Percentiles rank a stretch among this genome's conserved stretches.
Evolutionary conservation across 1,140 invertebrate species (phyloP).

Genomic region (Argopecten irradians): DNA sequence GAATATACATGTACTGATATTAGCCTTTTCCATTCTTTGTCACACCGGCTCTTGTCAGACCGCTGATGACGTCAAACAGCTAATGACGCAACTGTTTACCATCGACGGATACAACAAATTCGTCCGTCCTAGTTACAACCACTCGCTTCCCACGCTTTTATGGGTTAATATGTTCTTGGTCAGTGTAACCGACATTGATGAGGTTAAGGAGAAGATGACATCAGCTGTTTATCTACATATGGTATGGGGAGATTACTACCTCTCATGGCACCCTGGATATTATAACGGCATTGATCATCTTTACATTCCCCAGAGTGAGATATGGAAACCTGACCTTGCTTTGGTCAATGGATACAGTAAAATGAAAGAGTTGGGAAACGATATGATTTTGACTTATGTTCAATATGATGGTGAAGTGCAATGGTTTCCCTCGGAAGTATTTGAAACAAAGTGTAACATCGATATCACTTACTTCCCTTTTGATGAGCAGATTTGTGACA

Average conservation of each 20-base stretch:
- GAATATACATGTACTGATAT: no score
- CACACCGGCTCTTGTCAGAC: no score
- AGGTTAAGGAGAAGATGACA: conserved; percentile 38
- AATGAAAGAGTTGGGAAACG: conserved; percentile 41
- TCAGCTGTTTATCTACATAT: conserved; percentile 30
- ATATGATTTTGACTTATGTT: conserved; percentile 6
- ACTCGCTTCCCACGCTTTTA: no score
- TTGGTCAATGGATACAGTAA: conserved; percentile 41
- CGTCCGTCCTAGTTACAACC: no score
- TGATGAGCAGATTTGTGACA: conserved; percentile 38
- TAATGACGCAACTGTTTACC: no score
- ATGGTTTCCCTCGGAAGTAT: conserved; percentile 40
- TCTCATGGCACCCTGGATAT: conserved; percentile 33
- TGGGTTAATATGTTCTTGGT: no score
- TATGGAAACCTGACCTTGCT: conserved; percentile 46
- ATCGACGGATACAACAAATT: no score
- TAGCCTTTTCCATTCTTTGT: no score
- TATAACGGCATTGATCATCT: conserved; percentile 27
- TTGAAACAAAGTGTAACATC: conserved; percentile 45
- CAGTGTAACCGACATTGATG: conserved; percentile 32
- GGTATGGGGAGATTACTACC: conserved; percentile 39
- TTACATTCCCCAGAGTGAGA: conserved; percentile 31
- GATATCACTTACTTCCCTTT: conserved; percentile 42
- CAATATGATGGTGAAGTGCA: neutral
- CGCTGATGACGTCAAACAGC: no score